Conservation (phyloP, 2,113 vertebrate genomes). For the Strix uralensis region DNA sequence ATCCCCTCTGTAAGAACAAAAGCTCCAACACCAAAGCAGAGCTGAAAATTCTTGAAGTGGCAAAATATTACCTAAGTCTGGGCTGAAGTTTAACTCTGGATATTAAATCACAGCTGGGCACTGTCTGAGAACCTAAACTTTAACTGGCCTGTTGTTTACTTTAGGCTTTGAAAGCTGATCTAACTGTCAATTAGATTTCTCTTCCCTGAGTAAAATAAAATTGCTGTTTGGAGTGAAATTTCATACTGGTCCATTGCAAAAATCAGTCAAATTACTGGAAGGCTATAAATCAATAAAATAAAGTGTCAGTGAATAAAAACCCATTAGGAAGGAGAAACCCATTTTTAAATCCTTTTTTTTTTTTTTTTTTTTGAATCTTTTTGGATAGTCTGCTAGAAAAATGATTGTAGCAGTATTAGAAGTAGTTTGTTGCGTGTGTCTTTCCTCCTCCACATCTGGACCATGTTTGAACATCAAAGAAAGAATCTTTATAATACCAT, state of each 20-base stretch:
- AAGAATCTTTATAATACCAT: neutral
- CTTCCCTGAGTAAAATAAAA: neutral
- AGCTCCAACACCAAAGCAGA: neutral
- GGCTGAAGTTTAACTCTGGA: neutral
- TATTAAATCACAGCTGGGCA: neutral
- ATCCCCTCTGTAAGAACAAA: neutral
- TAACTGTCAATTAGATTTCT: neutral
- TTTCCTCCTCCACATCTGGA: neutral
- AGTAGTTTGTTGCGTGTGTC: neutral
- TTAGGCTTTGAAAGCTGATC: neutral
- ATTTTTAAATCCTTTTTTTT: neutral
- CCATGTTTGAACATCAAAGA: neutral
- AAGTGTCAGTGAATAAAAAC: constrained; percentile 5
- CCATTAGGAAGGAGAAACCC: neutral
- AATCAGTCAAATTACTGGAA: neutral
- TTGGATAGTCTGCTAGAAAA: neutral
- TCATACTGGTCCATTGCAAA: neutral
- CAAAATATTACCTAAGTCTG: neutral
- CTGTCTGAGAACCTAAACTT: neutral
- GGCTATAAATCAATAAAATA: constrained; percentile 23
- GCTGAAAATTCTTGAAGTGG: neutral
- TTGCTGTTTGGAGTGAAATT: neutral
- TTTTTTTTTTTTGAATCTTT: neutral
- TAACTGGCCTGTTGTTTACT: neutral
- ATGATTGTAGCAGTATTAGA: neutral